Conservation (phyloP, 2,888 invertebrate genomes). For the Tromatobia lineatoria region DNA sequence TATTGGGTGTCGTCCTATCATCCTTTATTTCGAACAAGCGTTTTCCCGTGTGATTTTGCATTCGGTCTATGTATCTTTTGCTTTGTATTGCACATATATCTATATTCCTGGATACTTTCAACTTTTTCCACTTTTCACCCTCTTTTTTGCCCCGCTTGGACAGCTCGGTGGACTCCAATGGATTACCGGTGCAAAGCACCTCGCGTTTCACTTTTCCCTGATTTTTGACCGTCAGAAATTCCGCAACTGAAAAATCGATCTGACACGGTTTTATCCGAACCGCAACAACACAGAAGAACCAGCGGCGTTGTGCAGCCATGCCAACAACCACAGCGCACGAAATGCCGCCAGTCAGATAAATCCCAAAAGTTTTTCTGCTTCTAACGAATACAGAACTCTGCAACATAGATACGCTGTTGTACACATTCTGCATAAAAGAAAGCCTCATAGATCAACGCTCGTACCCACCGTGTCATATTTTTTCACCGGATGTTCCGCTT, state of each 20-base stretch:
- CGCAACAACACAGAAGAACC: conserved; percentile 25
- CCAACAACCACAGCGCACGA: conserved; percentile 17
- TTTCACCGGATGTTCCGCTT: background rate
- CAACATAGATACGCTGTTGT: background rate
- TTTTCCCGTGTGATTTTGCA: conserved; percentile 13
- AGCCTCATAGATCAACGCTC: conserved; percentile 27
- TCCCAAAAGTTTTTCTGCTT: conserved; percentile 41
- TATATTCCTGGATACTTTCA: background rate
- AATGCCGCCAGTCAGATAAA: conserved; percentile 51
- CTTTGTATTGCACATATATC: background rate
- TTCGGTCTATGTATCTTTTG: background rate
- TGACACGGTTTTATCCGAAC: conserved; percentile 50
- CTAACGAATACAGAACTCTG: conserved; percentile 4
- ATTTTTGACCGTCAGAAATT: conserved; percentile 64
- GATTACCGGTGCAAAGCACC: conserved; percentile 49
- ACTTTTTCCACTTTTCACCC: conserved; percentile 67
- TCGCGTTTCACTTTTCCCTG: conserved; percentile 29
- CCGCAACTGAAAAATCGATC: conserved; percentile 55
- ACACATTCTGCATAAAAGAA: conserved; percentile 19
- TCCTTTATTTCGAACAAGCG: conserved; percentile 31
- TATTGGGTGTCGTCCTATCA: conserved; percentile 30
- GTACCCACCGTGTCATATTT: background rate
- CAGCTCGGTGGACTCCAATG: conserved; percentile 56
- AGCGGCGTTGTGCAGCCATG: background rate
- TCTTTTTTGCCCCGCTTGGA: conserved; percentile 36